A percentile compares a stretch with the other conserved stretches of the same genome.
phyloP scores from a whole-genome alignment of 2,888 invertebrate species.

The Stegophylla sp. region DNA sequence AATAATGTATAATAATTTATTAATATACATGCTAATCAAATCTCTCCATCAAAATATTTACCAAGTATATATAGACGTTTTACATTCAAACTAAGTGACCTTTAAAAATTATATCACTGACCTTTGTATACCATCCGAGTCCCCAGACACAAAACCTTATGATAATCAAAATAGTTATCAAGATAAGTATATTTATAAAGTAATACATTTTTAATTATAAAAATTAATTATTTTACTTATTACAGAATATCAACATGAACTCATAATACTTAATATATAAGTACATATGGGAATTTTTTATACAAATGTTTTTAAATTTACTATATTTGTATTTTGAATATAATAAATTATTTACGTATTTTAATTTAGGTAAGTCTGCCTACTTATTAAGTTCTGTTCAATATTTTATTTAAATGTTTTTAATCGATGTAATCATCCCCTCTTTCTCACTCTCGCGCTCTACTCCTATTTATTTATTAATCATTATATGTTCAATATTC shows the following conservation, averaged over 20 bases:
- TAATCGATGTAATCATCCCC: too few species aligned
- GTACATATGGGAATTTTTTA: not conserved
- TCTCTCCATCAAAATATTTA: not conserved
- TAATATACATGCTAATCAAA: not conserved
- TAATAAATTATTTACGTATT: too few species aligned
- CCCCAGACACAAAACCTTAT: slow-evolving; percentile 21
- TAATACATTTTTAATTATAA: not conserved
- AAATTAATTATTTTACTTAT: not conserved
- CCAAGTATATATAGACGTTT: not conserved
- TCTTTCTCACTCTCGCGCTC: too few species aligned
- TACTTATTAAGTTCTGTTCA: too few species aligned
- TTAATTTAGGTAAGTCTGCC: too few species aligned
- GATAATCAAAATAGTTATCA: not conserved
- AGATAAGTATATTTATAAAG: not conserved
- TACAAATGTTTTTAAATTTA: too few species aligned
- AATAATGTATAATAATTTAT: not conserved
- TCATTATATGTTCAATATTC: too few species aligned
- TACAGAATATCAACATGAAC: not conserved
- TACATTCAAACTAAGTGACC: slow-evolving; percentile 12
- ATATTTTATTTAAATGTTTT: too few species aligned
- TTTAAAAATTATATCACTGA: slow-evolving; percentile 34
- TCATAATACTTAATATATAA: not conserved
- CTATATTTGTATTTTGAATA: too few species aligned
- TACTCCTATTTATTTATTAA: too few species aligned
- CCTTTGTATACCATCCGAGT: slow-evolving; percentile 19